phyloP scores from a whole-genome alignment of 2,797 vertebrate genomes.

The Platalea minor region DNA sequence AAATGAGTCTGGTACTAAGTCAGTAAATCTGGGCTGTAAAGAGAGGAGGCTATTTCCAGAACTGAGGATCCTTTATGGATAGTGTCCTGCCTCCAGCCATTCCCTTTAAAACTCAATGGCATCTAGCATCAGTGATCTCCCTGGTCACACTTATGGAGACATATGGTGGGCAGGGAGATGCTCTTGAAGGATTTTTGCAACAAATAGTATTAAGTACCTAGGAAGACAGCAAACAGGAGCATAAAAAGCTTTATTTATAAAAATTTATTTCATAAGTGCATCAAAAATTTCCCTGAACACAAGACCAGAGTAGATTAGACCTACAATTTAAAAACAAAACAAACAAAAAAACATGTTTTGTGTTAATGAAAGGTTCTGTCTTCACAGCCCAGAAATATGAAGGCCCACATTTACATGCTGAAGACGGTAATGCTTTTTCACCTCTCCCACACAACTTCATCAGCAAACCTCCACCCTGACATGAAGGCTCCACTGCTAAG shows the following conservation, averaged over 20 bases:
- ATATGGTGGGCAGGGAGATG: background rate
- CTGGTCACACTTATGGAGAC: background rate
- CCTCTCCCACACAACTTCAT: background rate
- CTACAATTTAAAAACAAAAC: background rate
- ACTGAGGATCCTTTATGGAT: background rate
- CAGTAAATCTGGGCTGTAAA: background rate
- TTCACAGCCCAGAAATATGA: background rate
- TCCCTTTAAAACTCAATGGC: background rate
- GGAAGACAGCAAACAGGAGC: background rate
- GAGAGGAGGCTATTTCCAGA: background rate
- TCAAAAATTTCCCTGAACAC: background rate
- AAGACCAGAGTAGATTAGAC: background rate
- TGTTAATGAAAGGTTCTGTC: background rate
- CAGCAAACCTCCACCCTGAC: background rate
- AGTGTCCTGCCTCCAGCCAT: background rate
- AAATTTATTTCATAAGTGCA: background rate
- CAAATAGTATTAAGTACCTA: background rate
- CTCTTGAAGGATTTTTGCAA: background rate
- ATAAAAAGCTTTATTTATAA: background rate
- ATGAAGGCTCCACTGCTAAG: background rate
- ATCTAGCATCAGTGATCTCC: background rate
- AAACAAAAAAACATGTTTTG: fast-evolving
- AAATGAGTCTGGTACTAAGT: background rate
- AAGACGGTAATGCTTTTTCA: background rate
- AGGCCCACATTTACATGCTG: background rate